Percentiles rank a stretch among this genome's conserved stretches.
These are phyloP conservation scores for Euborellia annulipes DNA, from an alignment of 1,140 invertebrate genomes.

Conservation along the genomic window DNA sequence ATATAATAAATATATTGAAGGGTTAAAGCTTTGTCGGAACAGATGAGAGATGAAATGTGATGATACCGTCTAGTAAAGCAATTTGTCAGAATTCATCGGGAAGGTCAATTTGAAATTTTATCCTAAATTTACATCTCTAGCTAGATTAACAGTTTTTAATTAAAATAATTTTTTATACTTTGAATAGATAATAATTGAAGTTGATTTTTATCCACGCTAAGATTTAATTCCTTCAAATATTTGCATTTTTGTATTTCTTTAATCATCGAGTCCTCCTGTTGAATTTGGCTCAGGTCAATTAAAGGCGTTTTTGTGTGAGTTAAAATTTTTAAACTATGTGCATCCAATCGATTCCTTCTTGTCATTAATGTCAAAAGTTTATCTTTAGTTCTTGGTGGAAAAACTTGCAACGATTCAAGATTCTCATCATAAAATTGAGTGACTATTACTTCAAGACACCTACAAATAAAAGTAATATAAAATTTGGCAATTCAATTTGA, in stretches of 20 bases:
- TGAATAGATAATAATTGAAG: no score
- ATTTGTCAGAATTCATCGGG: no score
- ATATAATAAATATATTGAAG: no score
- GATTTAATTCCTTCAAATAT: neutral
- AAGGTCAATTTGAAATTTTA: no score
- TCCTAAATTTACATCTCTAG: no score
- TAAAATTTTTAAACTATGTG: neutral
- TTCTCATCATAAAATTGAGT: neutral
- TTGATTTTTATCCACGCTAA: conserved; percentile 1
- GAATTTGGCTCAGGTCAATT: conserved; percentile 1
- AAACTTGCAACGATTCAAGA: neutral
- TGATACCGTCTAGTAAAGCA: no score
- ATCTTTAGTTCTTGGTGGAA: neutral
- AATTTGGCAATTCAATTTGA: no score
- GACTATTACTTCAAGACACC: neutral
- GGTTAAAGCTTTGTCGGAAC: no score
- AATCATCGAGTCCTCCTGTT: neutral
- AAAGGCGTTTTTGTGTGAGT: neutral
- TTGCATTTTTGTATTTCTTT: neutral
- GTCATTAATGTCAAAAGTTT: neutral
- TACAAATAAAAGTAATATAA: no score
- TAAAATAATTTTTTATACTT: no score
- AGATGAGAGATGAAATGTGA: no score
- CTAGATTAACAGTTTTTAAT: no score
- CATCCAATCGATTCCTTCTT: neutral